Percentiles rank a stretch among this genome's conserved stretches.
Conservation (phyloP, 2,888 invertebrate species). For the Pachliopta kotzebuea region DNA sequence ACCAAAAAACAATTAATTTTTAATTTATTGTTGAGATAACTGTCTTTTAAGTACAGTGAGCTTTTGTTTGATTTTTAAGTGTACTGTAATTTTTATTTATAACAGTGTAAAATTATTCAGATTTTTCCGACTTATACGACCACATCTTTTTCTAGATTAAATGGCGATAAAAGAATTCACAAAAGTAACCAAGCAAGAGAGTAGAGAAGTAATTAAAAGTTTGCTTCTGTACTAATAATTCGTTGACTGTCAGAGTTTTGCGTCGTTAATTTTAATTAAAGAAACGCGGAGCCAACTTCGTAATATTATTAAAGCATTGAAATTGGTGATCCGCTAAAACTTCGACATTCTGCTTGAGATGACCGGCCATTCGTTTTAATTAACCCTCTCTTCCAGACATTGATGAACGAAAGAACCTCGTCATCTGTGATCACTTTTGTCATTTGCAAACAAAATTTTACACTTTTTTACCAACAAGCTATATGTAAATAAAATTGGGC, state of each 20-base stretch:
- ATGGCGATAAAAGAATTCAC: slow-evolving; percentile 50
- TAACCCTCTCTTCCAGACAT: slow-evolving; percentile 68
- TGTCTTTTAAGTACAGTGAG: too few species aligned
- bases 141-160: not conserved
- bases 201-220: slow-evolving; percentile 79
- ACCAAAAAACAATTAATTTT: too few species aligned
- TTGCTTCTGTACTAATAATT: slow-evolving; percentile 79
- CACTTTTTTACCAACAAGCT: too few species aligned
- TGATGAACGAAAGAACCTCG: slow-evolving; percentile 58
- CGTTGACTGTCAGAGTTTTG: slow-evolving; percentile 79
- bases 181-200: slow-evolving; percentile 69
- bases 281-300: slow-evolving; percentile 75
- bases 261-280: slow-evolving; percentile 81
- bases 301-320: slow-evolving; percentile 79
- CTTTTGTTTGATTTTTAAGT: too few species aligned
- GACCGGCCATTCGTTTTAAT: slow-evolving; percentile 78
- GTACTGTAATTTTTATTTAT: too few species aligned
- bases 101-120: too few species aligned
- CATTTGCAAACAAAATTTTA: slow-evolving; percentile 52
- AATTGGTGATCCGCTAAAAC: slow-evolving; percentile 78
- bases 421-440: slow-evolving; percentile 55
- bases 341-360: slow-evolving; percentile 72
- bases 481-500: too few species aligned
- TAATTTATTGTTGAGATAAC: too few species aligned
- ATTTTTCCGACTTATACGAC: not conserved